Base-by-base conservation (phyloP, 1,140 invertebrate genomes). In the Microplitis demolitor region DNA sequence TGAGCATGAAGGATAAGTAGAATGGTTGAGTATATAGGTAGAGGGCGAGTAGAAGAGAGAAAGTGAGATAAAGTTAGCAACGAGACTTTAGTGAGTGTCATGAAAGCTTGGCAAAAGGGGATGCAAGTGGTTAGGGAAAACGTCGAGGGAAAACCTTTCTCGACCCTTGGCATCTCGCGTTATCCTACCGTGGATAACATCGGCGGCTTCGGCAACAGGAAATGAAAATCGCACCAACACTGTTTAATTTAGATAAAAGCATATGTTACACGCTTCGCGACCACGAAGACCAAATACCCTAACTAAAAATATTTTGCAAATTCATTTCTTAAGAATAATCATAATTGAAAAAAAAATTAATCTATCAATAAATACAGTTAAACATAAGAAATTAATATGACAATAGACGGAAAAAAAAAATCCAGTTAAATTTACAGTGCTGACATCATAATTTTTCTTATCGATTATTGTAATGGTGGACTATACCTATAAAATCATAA, bases 241-340 rank as follows among this genome's bases (percentile, higher is more conserved):
- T 86, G 87, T 88, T 89, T 89, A 88, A 88, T 88, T 88, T 88
- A 88, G 87, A 88, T 89, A 88, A 88, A 88, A 88, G 87, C 87
- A 88, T 88, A 87, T 88, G 86, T 88, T 87, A 84, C 79, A 84
- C 80, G 77, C 78, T 74, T 62, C 16, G 35, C 53, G 58, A 67
- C 54, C 51, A 66, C 53, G 35, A 51, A 50, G 34, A 60, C 39
- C 13, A 62, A 66, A 24, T 24, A 63, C 16, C 6, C 11, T 56
- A 58, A 13, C 35, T 35, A 69, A 16, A 33, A 56, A 60, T 6
- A 11, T 35, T 37, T 35, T 35, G 53, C 51, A 13, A 34, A 9
- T 16, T 24, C 39, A 16, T 14, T 34, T 6, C 3, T 58, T 58
- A 0, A 45, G 6, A 11, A 45, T 45, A 45, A 45, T 45, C 6